Evolutionary conservation across 2,113 vertebrate genomes (phyloP), one percentile per base, ranked within the genome.

Genomic region (Phaetusa simplex): DNA sequence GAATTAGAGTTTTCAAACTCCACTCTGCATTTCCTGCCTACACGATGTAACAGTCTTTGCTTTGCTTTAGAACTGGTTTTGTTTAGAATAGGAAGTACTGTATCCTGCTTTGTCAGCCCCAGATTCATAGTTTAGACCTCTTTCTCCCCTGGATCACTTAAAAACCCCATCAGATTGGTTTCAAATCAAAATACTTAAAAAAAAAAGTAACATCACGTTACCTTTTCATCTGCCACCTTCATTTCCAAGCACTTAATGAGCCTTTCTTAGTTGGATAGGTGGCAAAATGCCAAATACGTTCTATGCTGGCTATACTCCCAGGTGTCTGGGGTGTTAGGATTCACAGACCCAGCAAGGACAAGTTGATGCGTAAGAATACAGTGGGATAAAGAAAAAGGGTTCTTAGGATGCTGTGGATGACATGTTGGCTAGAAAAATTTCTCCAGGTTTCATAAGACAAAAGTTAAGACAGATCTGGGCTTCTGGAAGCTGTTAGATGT

Each of bases 1-100:
- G 71, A 96, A 91, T 85, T 90, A 70, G 59, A 90, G 29, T 82
- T 95, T 92, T 86, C 53, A 86, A 69, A 72, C 36, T 65, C 85
- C 18, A 24, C 15, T 82, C 52, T 76, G 53, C 24, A 42, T 85
- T 90, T 95, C 73, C 38, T 96, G 45, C 32, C 14, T 53, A 22
- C 56, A 82, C 76, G 38, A 59, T 70, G 84, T 82, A 83, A 81
- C n/a, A 94, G 52, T 52, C 80, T 90, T 83, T 82, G 27, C 49
- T 80, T 86, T 77, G 36, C 19, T 77, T 91, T 79, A 61, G 36
- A 29, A 4, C 53, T 82, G 8, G 14, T 65, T 87, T 87, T 91
- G 9, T 72, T 90, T 73, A 80, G 13, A 85, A 65, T 27, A 80
- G 23, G 76, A 93, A 66, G 26, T 43, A 8, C 17, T 70, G 14